phyloP scores from a whole-genome alignment of 1,140 invertebrate species.

The Zeugodacus cucurbitae region DNA sequence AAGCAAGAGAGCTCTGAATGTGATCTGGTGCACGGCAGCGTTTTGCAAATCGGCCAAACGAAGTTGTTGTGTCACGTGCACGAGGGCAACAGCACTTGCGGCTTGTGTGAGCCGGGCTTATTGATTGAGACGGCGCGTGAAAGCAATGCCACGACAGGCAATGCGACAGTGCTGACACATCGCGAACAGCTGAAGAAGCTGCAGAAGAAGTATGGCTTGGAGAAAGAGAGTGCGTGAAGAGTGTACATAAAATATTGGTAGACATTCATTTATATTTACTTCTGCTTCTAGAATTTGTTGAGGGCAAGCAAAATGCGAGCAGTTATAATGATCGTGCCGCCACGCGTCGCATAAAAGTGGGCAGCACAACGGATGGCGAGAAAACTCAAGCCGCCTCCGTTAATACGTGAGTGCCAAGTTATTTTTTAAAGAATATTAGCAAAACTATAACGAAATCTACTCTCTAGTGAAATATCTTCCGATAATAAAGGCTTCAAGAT shows the following conservation, averaged over 20 bases:
- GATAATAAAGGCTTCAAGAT: conserved; percentile 91
- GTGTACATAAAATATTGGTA: neutral
- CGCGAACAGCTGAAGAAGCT: conserved; percentile 80
- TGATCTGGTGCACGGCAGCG: conserved; percentile 80
- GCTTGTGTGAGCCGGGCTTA: conserved; percentile 88
- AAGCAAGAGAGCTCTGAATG: conserved; percentile 75
- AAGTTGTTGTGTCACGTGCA: conserved; percentile 89
- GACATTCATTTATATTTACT: neutral
- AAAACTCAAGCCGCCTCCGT: conserved; percentile 85
- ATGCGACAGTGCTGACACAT: conserved; percentile 61
- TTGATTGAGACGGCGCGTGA: conserved; percentile 66
- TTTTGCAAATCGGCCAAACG: conserved; percentile 76
- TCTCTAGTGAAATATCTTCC: conserved; percentile 76
- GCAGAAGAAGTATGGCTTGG: conserved; percentile 84
- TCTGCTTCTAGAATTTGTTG: conserved; percentile 55
- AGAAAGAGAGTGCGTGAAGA: conserved; percentile 68
- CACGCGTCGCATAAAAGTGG: conserved; percentile 77
- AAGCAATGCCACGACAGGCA: neutral
- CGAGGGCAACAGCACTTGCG: conserved; percentile 84
- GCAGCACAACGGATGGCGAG: conserved; percentile 83
- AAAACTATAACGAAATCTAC: no score
- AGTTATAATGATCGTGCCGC: conserved; percentile 84
- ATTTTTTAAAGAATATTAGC: neutral
- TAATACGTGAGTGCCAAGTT: conserved; percentile 73
- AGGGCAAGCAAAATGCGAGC: conserved; percentile 53